Base-by-base conservation (phyloP, 2,113 vertebrate genomes). In the Tauraco erythrolophus region DNA sequence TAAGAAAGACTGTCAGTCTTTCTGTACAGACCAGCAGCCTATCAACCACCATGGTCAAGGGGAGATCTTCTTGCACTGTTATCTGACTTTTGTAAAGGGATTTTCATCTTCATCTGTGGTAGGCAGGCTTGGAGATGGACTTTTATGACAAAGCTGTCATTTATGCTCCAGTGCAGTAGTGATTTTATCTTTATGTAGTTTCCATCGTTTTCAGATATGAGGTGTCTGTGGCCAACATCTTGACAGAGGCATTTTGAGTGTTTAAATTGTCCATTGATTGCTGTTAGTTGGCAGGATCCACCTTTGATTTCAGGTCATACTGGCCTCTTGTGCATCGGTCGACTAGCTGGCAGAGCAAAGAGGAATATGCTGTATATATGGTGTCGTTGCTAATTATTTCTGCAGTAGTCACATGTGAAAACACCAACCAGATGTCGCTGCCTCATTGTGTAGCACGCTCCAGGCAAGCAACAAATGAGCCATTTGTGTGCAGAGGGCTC, bases 181-280 rank as follows among this genome's bases (percentile, higher is more conserved):
- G 61, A 78, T 94, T 89, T 89, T 91, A n/a, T 81, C 88, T 85
- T 93, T 48, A 51, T 77, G 28, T 35, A 77, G 35, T 74, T 96
- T 91, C 60, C 75, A n/a, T 65, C 22, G 50, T 95, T 92, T 91
- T 84, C 69, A 57, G 45, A 76, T 71, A 6, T 57, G 60, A 71
- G 9, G 7, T 70, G 10, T 61, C 37, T 70, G 84, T 66, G 25
- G 53, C 39, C 30, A 91, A 3, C 9, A 14, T 87, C 13, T 45
- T 87, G 86, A 82, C 22, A 48, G 48, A 81, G 69, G 45, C 10
- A 46, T 94, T 96, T 91, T 69, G 60, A 95, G 39, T 69, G 33
- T 75, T 78, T 57, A 46, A 95, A 91, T 3, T 58, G 25, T 37
- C 51, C 14, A 33, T 85, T 96, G 81, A 30, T 75, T 81, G 19